Evolutionary conservation across 30 jellyfish, hydroid and myxozoan genomes (phyloP).

Genomic region (Mastigias papua): DNA sequence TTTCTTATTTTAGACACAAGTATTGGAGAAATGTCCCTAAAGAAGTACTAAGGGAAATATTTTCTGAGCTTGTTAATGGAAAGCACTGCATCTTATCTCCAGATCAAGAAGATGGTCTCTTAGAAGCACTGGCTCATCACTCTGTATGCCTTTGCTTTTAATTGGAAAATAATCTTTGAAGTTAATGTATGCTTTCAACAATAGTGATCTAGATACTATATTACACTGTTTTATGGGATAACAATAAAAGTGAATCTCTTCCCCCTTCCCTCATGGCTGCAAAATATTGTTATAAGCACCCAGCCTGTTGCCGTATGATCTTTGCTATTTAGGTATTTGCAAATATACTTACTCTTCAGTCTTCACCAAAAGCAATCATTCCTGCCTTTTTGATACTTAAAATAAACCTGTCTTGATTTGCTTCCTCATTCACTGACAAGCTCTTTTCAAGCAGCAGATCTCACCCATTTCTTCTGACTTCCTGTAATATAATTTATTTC

Average conservation of each 20-base stretch:
- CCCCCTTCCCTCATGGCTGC: too few species aligned
- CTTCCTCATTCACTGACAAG: not conserved
- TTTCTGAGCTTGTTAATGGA: not conserved
- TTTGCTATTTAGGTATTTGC: too few species aligned
- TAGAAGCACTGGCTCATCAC: constrained; percentile 3
- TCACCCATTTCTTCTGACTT: not conserved
- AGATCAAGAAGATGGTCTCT: constrained; percentile 18
- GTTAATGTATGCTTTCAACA: too few species aligned
- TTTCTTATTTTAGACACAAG: not conserved
- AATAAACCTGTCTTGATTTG: not conserved
- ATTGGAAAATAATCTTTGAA: too few species aligned
- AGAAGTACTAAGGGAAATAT: not conserved
- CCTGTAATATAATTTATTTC: not conserved
- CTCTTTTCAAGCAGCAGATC: not conserved
- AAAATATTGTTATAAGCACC: too few species aligned
- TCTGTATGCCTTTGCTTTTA: not conserved
- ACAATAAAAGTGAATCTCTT: too few species aligned
- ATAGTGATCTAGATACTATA: too few species aligned
- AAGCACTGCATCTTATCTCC: not conserved
- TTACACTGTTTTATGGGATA: too few species aligned
- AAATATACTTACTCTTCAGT: too few species aligned
- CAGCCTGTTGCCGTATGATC: too few species aligned
- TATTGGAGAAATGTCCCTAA: constrained; percentile 26
- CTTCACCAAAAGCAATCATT: too few species aligned
- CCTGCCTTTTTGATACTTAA: too few species aligned